A percentile compares a stretch with the other conserved stretches of the same genome.
These are phyloP conservation scores for Zaprionus tsacasi DNA, from an alignment of 1,140 invertebrate species.

Conservation along the genomic window DNA sequence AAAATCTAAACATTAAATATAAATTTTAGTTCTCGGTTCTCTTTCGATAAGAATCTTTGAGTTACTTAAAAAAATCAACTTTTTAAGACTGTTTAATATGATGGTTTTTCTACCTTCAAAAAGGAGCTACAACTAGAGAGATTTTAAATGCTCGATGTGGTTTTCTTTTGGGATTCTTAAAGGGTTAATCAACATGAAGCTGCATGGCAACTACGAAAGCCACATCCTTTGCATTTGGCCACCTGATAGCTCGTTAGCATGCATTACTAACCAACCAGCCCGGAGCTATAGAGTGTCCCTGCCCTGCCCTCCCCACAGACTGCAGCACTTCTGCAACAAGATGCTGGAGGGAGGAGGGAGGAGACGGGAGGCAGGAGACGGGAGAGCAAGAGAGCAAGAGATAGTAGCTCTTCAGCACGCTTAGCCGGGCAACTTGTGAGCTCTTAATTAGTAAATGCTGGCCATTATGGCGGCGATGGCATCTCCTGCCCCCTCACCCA, in stretches of 20 bases:
- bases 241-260: slow-evolving; percentile 79
- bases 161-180: neutral
- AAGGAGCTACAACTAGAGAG: neutral
- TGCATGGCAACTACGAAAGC: slow-evolving; percentile 15
- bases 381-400: slow-evolving; percentile 30
- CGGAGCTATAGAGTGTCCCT: slow-evolving; percentile 14
- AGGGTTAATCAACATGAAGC: slow-evolving; percentile 33
- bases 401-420: slow-evolving; percentile 67
- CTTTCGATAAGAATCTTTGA: neutral
- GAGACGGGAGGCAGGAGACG: no score
- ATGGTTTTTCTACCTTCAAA: neutral
- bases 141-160: neutral
- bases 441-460: slow-evolving; percentile 80
- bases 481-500: neutral
- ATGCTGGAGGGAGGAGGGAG: slow-evolving; percentile 5
- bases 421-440: slow-evolving; percentile 68
- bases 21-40: no score
- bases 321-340: slow-evolving; percentile 33
- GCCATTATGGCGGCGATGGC: slow-evolving; percentile 70
- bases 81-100: neutral
- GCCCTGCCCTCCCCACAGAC: neutral
- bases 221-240: slow-evolving; percentile 34
- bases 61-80: neutral
- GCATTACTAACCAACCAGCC: slow-evolving; percentile 69
- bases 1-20: no score